phyloP scores from a whole-genome alignment of 2,888 invertebrate genomes.

The Macroteleia sp. region DNA sequence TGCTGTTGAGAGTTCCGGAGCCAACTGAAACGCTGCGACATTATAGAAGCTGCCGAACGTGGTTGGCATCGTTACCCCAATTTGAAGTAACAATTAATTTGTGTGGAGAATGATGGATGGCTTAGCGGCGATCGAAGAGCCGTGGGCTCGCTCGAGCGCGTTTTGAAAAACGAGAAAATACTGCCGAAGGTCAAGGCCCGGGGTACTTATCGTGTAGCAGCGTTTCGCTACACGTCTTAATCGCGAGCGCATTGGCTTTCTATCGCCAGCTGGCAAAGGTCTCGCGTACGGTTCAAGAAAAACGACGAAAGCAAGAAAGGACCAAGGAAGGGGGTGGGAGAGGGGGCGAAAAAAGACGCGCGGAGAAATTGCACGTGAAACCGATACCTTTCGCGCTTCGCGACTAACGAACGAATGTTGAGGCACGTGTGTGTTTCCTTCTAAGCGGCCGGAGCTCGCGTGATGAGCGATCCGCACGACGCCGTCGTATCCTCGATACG shows the following conservation, averaged over 20 bases:
- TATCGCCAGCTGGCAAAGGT: slow-evolving; percentile 65
- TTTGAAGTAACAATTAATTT: slow-evolving; percentile 51
- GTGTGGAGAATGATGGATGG: slow-evolving; percentile 38
- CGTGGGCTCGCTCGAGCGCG: neutral
- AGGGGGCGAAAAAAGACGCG: slow-evolving; percentile 38
- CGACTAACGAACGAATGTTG: slow-evolving; percentile 42
- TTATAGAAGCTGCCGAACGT: neutral
- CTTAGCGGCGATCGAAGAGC: slow-evolving; percentile 2
- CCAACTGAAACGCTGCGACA: neutral
- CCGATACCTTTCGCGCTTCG: slow-evolving; percentile 58
- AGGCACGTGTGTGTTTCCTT: slow-evolving; percentile 61
- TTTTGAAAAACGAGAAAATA: slow-evolving; percentile 48
- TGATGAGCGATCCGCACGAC: slow-evolving; percentile 52
- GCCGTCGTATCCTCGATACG: slow-evolving; percentile 61
- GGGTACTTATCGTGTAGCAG: slow-evolving; percentile 51
- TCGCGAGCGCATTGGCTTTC: slow-evolving; percentile 65
- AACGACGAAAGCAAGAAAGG: slow-evolving; percentile 43
- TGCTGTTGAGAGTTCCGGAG: too few species aligned
- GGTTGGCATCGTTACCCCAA: slow-evolving; percentile 50
- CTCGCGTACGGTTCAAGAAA: slow-evolving; percentile 49
- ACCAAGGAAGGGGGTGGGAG: slow-evolving; percentile 9
- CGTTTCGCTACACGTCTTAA: slow-evolving; percentile 61
- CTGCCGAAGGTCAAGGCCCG: slow-evolving; percentile 50
- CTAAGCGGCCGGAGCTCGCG: slow-evolving; percentile 54
- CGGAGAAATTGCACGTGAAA: slow-evolving; percentile 66